These are phyloP conservation scores for Hylaeus volcanicus DNA, from an alignment of 1,140 invertebrate species.

Conservation along the genomic window DNA sequence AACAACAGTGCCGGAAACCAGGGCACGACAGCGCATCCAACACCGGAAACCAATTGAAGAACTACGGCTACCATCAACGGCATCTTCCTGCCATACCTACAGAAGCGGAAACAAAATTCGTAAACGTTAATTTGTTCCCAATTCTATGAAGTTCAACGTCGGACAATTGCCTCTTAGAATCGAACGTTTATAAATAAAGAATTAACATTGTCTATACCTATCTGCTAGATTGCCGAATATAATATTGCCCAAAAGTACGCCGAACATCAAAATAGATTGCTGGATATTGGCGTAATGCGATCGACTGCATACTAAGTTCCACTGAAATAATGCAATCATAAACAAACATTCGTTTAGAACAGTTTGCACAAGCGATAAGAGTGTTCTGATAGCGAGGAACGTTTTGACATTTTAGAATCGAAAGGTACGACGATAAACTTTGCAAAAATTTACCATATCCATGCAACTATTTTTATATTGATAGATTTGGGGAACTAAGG, in stretches of 20 bases:
- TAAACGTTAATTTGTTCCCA: not conserved
- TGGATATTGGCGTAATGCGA: conserved; percentile 85
- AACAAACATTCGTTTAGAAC: conserved; percentile 14
- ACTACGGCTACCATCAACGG: conserved; percentile 86
- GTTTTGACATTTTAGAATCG: not conserved
- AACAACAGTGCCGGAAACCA: conserved; percentile 80
- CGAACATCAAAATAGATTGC: conserved; percentile 88
- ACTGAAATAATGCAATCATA: conserved; percentile 74
- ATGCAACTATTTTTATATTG: conserved; percentile 20
- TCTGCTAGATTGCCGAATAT: conserved; percentile 87
- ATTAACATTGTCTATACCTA: conserved; percentile 74
- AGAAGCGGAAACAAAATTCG: conserved; percentile 42
- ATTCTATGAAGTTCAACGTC: too few species aligned
- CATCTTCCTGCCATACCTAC: conserved; percentile 87
- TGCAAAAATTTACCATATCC: not conserved
- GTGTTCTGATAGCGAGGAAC: not conserved
- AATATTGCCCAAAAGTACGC: conserved; percentile 86
- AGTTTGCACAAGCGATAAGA: not conserved
- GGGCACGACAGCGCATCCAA: conserved; percentile 79
- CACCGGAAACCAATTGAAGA: conserved; percentile 84
- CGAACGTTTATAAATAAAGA: not conserved
- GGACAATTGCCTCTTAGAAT: not conserved
- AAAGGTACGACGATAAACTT: too few species aligned
- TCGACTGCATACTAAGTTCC: conserved; percentile 85
- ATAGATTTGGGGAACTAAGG: too few species aligned